phyloP scores from a whole-genome alignment of 2,797 vertebrate species.

The Varecia variegata region DNA sequence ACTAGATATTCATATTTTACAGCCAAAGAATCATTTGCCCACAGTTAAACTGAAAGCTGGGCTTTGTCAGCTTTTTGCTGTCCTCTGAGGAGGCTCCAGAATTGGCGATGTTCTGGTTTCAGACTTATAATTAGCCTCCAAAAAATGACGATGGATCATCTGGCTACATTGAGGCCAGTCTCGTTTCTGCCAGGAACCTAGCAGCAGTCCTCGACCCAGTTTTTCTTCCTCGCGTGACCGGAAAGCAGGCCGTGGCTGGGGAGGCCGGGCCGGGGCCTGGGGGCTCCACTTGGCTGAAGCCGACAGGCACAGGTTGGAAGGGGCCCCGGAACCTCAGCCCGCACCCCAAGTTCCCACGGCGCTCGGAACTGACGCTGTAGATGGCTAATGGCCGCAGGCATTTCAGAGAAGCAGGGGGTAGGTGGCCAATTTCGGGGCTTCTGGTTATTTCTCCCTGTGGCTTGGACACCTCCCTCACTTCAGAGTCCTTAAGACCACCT shows the following conservation, averaged over 20 bases:
- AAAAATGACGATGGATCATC: constrained; percentile 23
- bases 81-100: constrained; percentile 29
- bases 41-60: neutral
- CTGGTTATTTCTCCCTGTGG: neutral
- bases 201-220: neutral
- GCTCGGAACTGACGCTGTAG: neutral
- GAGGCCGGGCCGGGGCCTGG: neutral
- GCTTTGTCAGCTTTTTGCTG: neutral
- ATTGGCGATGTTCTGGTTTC: constrained; percentile 29
- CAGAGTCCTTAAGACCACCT: neutral
- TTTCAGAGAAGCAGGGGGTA: neutral
- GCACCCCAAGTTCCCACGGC: too few species aligned
- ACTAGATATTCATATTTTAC: neutral
- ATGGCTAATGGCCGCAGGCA: neutral
- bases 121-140: constrained; percentile 43
- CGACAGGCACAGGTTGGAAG: neutral
- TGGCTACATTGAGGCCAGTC: neutral
- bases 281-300: neutral
- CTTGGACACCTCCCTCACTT: neutral
- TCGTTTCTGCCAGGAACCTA: neutral
- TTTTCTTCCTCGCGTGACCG: neutral
- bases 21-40: neutral
- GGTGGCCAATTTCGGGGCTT: neutral
- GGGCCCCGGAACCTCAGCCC: neutral
- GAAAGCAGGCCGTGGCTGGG: neutral